phyloP scores from a whole-genome alignment of 2,888 invertebrate species.

The Pristionchus maxplancki region DNA sequence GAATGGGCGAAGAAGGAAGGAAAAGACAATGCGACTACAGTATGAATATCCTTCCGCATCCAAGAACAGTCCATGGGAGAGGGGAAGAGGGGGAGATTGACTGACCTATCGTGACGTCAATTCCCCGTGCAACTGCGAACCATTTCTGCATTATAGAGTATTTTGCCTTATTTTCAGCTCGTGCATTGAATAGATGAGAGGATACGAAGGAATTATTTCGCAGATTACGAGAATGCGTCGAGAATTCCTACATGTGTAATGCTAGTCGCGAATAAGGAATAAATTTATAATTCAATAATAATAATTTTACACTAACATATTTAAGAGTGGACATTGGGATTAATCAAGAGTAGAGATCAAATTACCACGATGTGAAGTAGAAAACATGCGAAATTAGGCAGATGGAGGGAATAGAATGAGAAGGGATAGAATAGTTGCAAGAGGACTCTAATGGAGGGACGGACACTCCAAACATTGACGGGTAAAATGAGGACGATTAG shows the following conservation, averaged over 20 bases:
- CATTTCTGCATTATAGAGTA: not conserved
- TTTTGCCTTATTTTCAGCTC: not conserved
- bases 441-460: slow-evolving; percentile 11
- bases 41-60: not conserved
- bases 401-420: not conserved
- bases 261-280: not conserved
- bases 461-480: slow-evolving; percentile 19
- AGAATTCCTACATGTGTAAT: not conserved
- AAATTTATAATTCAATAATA: not conserved
- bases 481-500: slow-evolving; percentile 35
- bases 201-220: not conserved
- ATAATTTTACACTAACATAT: not conserved
- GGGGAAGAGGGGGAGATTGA: not conserved
- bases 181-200: not conserved
- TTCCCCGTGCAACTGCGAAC: not conserved
- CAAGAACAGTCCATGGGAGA: not conserved
- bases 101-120: not conserved
- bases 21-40: not conserved
- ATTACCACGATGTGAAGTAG: not conserved
- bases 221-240: not conserved
- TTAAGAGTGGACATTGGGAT: not conserved
- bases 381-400: not conserved
- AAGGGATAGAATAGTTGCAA: not conserved
- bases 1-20: slow-evolving; percentile 2
- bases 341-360: not conserved